Conservation (phyloP, 2,113 vertebrate species). For the Machaerirhynchus nigripectus region DNA sequence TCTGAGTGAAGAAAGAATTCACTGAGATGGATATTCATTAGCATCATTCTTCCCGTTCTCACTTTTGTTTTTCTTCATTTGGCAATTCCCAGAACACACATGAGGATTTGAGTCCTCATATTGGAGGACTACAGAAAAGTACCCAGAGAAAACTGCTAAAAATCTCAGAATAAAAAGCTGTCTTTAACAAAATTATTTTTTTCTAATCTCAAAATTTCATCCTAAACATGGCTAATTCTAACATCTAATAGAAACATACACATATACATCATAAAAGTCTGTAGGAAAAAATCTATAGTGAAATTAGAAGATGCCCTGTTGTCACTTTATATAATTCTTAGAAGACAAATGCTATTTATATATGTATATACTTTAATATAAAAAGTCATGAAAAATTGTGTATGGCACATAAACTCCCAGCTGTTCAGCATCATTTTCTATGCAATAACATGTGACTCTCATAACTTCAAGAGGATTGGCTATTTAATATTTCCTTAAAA, state of each 20-base stretch:
- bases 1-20: neutral
- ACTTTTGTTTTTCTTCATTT: neutral
- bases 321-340: neutral
- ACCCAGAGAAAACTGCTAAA: neutral
- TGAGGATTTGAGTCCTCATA: neutral
- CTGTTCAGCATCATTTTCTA: neutral
- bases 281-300: neutral
- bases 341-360: neutral
- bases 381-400: neutral
- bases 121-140: neutral
- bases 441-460: neutral
- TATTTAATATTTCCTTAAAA: slow-evolving; percentile 23
- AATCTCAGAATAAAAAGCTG: neutral
- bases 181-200: neutral
- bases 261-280: neutral
- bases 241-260: neutral
- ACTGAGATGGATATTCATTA: neutral
- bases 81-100: neutral
- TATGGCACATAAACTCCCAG: slow-evolving; percentile 15
- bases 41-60: neutral
- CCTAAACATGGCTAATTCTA: neutral
- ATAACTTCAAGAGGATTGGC: neutral
- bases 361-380: neutral
- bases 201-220: neutral
- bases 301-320: neutral